phyloP scores from a whole-genome alignment of 2,888 invertebrate species.

The Caenorhabditis wallacei region DNA sequence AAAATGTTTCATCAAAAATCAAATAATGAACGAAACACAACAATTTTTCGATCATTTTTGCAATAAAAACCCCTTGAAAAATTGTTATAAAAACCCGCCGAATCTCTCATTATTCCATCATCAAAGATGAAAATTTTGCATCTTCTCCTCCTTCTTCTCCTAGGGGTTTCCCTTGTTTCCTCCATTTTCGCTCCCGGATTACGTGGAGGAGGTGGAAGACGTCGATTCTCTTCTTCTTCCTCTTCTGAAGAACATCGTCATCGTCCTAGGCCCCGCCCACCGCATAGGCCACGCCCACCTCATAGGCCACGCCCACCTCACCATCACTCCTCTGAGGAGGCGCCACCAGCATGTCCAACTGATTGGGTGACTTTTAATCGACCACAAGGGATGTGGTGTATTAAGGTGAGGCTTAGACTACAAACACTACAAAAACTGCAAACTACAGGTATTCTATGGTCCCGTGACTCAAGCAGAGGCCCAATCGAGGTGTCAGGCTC shows the following conservation, averaged over 20 bases:
- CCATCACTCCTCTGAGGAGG: background rate
- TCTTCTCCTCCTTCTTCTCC: background rate
- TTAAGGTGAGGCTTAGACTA: background rate
- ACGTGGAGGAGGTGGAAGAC: background rate
- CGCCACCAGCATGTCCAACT: background rate
- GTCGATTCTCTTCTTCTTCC: background rate
- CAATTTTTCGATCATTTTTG: no score
- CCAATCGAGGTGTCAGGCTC: background rate
- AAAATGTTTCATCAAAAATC: no score
- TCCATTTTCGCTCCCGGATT: background rate
- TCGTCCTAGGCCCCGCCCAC: background rate
- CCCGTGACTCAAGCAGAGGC: background rate
- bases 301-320: conserved; percentile 15
- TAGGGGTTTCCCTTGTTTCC: background rate
- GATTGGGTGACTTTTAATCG: conserved; percentile 7
- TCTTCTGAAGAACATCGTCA: background rate
- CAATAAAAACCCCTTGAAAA: no score
- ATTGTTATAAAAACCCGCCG: no score
- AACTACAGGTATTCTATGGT: background rate
- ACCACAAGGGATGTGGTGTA: conserved; percentile 12
- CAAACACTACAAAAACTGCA: no score
- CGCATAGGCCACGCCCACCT: background rate
- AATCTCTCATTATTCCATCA: no score
- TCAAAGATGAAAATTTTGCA: background rate
- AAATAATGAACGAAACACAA: no score